Evolutionary conservation across 2,113 vertebrate genomes (phyloP), one percentile per base, ranked within the genome.

Genomic region (Scartelaos histophorus): DNA sequence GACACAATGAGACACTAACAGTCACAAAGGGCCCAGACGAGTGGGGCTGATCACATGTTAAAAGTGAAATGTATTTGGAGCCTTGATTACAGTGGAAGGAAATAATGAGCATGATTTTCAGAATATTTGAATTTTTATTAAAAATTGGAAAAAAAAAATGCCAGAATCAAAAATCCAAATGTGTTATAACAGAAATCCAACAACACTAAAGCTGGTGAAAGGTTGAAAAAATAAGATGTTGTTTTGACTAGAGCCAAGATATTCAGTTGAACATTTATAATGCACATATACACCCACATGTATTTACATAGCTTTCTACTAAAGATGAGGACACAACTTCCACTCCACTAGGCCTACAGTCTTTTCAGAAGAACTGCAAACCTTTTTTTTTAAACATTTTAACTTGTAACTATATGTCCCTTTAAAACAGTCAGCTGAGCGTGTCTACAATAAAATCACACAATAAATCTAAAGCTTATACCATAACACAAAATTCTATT

Each of bases 71-170:
- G 34, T 21, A 64, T 64, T 64, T 38, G 5, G 34, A 29, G 61
- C 7, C 34, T 64, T 64, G 29, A 64, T 64, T 64, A n/a, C 34
- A 38, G 34, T 64, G 34, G 61, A 64, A 64, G 17, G 34, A 38
- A 64, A 64, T 43, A 64, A 38, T 64, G 29, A n/a, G 34, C 61
- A 64, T 6, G 29, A n/a, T 64, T 35, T 64, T 35, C 61, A n/a
- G 34, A 38, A 64, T 38, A 43, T 64, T 64, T 16, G 2, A n/a
- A 16, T n/a, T 64, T 64, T 64, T 64, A 38, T 64, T 43, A 64
- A 3, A 38, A 64, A 38, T 38, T 17, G 19, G n/a, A 3, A 13
- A 12, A 35, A 19, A 62, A 60, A 60, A 60, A 24, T 29, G 24
- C 22, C 1, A 19, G 6, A 60, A 13, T 60, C 57, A 24, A 29